Base-by-base conservation (phyloP, 2,888 invertebrate genomes). In the Hoplodrina blanda region DNA sequence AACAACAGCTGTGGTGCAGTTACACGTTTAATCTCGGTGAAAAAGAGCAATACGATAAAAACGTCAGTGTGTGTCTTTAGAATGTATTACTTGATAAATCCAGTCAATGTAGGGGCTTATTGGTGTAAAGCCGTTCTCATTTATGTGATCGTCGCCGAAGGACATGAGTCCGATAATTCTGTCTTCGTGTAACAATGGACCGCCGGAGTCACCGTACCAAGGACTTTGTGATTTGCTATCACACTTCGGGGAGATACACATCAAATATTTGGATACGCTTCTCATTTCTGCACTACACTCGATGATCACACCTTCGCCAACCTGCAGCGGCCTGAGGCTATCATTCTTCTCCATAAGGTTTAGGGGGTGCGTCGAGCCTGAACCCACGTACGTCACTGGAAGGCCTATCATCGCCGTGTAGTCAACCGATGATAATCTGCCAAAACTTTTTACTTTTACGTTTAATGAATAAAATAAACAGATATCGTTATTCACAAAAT, bases 211-310 rank as follows among this genome's bases (percentile, higher is more conserved):
- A 0, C n/a, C 44, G 2, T 13, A 3, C 41, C 41, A 55, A 41
- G 41, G 10, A 8, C 15, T 49, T 41, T 25, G 8, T 8, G 13
- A 50, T 56, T 15, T 64, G 3, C 7, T 7, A 17, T 30, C 13
- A 57, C 64, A 64, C 15, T 64, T 69, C 15, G 69, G 44, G 6
- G 15, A 7, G 11, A 65, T n/a, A 33, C 69, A 69, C 11, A 65
- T 20, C 17, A 44, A 0, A 20, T 52, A 57, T 44, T 44, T 69
- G 1, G 64, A 44, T 2, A 17, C 17, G 15, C 19, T 19, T 37
- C 4, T 57, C 44, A 65, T 46, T 15, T 33, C 11, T 3, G 10
- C 44, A 33, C 10, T 15, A 15, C 64, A 65, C n/a, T 6, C 57
- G 15, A n/a, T 10, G 17, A 57, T 7, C 2, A 13, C 52, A 30